These are phyloP conservation scores for Morus bassanus DNA, from an alignment of 2,797 vertebrate species.

Conservation along the genomic window DNA sequence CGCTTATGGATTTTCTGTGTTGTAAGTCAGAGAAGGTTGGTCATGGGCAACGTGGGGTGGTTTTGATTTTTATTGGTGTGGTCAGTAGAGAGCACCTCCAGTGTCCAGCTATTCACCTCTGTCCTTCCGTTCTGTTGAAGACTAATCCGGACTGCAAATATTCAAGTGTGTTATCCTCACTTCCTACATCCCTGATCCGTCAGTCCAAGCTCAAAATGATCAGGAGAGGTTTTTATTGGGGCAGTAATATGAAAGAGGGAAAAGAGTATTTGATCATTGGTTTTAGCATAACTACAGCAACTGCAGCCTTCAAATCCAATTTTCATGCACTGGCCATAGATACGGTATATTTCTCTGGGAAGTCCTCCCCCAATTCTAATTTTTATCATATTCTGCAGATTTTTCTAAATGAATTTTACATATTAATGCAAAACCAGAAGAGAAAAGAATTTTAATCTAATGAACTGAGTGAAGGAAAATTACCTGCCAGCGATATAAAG, in stretches of 20 bases:
- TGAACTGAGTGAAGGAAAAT: constrained; percentile 80
- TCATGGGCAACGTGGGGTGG: background rate
- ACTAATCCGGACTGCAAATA: constrained; percentile 4
- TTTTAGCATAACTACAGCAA: constrained; percentile 58
- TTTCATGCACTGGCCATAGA: constrained; percentile 60
- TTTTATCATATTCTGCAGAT: constrained; percentile 72
- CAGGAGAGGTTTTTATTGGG: constrained; percentile 24
- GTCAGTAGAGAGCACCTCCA: background rate
- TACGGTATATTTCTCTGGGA: constrained; percentile 5
- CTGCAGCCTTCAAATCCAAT: constrained; percentile 57
- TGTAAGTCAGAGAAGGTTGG: background rate
- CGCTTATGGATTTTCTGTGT: constrained; percentile 36
- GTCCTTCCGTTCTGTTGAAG: constrained; percentile 5
- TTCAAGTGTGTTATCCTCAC: constrained; percentile 20
- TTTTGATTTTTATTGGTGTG: constrained; percentile 6
- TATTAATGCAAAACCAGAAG: constrained; percentile 72
- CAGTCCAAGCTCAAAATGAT: constrained; percentile 62
- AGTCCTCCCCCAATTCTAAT: constrained; percentile 49
- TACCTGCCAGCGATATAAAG: constrained; percentile 99
- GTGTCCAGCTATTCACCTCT: background rate
- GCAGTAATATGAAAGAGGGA: constrained; percentile 46
- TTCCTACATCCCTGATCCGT: constrained; percentile 18
- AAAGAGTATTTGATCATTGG: constrained; percentile 57
- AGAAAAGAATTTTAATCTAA: constrained; percentile 80
- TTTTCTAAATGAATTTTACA: constrained; percentile 74